These are phyloP conservation scores for Drosophila prolongata DNA, from an alignment of 2,888 invertebrate species.

Conservation along the genomic window DNA sequence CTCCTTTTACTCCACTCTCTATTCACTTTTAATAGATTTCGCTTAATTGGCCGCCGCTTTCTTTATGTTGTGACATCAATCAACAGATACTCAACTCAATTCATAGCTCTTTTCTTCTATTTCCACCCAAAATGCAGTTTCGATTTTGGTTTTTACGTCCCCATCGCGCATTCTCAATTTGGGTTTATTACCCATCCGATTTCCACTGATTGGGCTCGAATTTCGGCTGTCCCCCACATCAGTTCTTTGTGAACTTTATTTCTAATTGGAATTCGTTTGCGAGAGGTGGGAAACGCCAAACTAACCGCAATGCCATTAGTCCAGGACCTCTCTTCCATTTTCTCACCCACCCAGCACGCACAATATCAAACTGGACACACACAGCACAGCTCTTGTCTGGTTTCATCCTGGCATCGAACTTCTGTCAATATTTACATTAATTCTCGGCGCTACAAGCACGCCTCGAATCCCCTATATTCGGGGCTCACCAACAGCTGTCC, in stretches of 20 bases:
- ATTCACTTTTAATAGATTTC: constrained; percentile 62
- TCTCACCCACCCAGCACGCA: constrained; percentile 15
- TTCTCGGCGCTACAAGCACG: constrained; percentile 55
- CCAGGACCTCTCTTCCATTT: constrained; percentile 3
- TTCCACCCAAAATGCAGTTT: constrained; percentile 27
- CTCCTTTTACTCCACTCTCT: not conserved
- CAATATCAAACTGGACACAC: constrained; percentile 32
- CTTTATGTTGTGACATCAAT: constrained; percentile 75
- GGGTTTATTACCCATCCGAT: constrained; percentile 21
- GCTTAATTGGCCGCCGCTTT: constrained; percentile 74
- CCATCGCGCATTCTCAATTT: constrained; percentile 51
- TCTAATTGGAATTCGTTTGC: constrained; percentile 57
- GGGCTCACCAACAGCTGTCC: constrained; percentile 49
- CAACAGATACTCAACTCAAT: constrained; percentile 58
- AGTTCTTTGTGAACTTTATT: constrained; percentile 47
- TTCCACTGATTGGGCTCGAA: constrained; percentile 26
- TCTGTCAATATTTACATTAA: constrained; percentile 75
- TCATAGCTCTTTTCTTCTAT: constrained; percentile 11
- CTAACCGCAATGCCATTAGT: constrained; percentile 70
- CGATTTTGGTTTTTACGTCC: constrained; percentile 43
- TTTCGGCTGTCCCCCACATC: constrained; percentile 6
- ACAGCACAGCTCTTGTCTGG: constrained; percentile 3
- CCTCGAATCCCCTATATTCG: constrained; percentile 15
- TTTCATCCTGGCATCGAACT: constrained; percentile 54
- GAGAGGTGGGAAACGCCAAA: constrained; percentile 34